phyloP scores from a whole-genome alignment of 1,140 invertebrate genomes.

The Cataglyphis hispanica region DNA sequence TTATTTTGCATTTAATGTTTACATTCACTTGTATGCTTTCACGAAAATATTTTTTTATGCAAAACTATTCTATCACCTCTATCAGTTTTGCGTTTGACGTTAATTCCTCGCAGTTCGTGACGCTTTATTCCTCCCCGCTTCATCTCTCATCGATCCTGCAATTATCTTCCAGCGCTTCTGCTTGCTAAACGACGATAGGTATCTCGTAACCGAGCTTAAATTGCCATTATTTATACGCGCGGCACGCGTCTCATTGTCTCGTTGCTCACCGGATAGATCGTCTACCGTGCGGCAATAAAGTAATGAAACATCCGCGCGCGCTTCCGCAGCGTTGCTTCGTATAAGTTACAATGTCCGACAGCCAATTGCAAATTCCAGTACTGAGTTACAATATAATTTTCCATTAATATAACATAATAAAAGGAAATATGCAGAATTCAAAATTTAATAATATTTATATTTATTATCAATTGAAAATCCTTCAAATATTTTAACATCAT shows the following conservation, averaged over 20 bases:
- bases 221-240: conserved; percentile 82
- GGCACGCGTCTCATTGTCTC: conserved; percentile 81
- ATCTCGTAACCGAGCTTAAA: conserved; percentile 81
- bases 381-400: conserved; percentile 36
- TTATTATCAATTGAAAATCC: too few relatives aligned
- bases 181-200: conserved; percentile 75
- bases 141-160: conserved; percentile 47
- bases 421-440: background rate
- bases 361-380: conserved; percentile 43
- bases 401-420: background rate
- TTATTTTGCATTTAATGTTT: background rate
- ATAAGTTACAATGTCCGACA: conserved; percentile 49
- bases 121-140: background rate
- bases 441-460: background rate
- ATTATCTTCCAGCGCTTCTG: conserved; percentile 38
- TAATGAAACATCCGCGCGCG: conserved; percentile 67
- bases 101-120: conserved; percentile 1
- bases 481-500: too few relatives aligned
- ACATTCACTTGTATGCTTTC: background rate
- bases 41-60: conserved; percentile 7
- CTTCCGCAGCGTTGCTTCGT: background rate
- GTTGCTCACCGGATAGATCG: conserved; percentile 68
- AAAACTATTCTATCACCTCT: background rate
- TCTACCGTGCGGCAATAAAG: conserved; percentile 71
- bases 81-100: background rate